Base-by-base conservation (phyloP, 2,797 vertebrate species). In the Sciurus carolinensis region DNA sequence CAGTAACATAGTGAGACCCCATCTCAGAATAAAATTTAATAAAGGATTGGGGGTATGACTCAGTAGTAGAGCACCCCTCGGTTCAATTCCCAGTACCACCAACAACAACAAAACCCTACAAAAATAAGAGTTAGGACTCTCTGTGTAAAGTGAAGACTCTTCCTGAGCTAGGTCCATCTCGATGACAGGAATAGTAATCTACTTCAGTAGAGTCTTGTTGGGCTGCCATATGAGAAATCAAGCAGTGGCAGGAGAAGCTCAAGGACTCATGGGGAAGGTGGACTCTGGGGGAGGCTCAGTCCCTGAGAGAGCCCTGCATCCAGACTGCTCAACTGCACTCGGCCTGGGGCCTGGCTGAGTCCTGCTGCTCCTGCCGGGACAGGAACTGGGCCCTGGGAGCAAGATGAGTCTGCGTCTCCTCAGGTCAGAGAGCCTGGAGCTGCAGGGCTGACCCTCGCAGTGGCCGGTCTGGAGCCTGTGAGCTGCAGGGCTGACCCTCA, bases 251-350 rank as follows among this genome's bases (percentile, higher is more conserved):
- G 44, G 22, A 39, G 2, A 15, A 0, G 17, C 69, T 3, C 9
- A 54, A 22, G 50, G 42, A 4, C 5, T 76, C 1, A 0, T 39
- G 22, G n/a, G 42, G 26, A 59, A 30, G 47, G 10, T 0, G 9
- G 54, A 33, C 5, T 36, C 26, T 1, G 8, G 64, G 5, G 11
- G n/a, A 24, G 22, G n/a, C 0, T 28, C 42, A 1, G 20, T 12
- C 0, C 0, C 77, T 24, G 39, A 13, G 28, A 20, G 72, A 39
- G 6, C 18, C 3, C 15, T 5, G 3, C 0, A 1, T 66, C 1
- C 9, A 14, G 7, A 42, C 22, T 42, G 30, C 52, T 69, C 3
- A 9, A 14, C 66, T 2, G 0, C 57, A 30, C 28, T 28, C 7
- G 39, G 33, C 33, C 12, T 15, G 13, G 11, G 10, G 7, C 22